Evolutionary conservation across 2,888 invertebrate genomes (phyloP).

Genomic region (Ischnura elegans): DNA sequence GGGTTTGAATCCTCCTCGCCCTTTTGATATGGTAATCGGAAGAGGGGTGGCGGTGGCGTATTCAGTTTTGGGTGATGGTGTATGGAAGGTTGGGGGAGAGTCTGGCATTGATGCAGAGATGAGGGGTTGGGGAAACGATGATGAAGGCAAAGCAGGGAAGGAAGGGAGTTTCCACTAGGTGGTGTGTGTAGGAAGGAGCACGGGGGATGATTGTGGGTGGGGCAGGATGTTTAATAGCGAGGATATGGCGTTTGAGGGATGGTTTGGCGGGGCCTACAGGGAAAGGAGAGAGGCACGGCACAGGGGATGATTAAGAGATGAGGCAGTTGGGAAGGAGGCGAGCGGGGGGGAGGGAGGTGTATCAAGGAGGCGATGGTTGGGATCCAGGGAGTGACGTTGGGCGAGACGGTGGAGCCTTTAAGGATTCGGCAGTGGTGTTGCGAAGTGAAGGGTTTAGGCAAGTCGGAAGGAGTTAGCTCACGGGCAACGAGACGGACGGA

Average conservation of each 20-base stretch:
- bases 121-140: background rate
- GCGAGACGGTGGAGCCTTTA: background rate
- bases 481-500: slow-evolving; percentile 36
- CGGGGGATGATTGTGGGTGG: background rate
- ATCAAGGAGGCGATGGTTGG: background rate
- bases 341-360: background rate
- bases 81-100: background rate
- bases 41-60: slow-evolving; percentile 16
- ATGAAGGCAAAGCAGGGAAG: background rate
- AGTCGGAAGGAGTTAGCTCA: slow-evolving; percentile 63
- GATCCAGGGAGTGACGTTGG: background rate
- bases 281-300: background rate
- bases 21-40: slow-evolving; percentile 56
- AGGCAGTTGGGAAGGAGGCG: background rate
- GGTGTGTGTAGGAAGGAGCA: slow-evolving; percentile 8
- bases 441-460: slow-evolving; percentile 59
- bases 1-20: background rate
- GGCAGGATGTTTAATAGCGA: slow-evolving; percentile 63
- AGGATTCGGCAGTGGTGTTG: slow-evolving; percentile 49
- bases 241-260: slow-evolving; percentile 34
- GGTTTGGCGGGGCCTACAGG: background rate
- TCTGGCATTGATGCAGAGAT: background rate
- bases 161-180: slow-evolving; percentile 36
- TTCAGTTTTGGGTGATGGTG: background rate
- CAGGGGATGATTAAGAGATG: slow-evolving; percentile 12